Conservation (phyloP, 37 sponge, comb jelly and placozoan species). For the Agelas oroides region DNA sequence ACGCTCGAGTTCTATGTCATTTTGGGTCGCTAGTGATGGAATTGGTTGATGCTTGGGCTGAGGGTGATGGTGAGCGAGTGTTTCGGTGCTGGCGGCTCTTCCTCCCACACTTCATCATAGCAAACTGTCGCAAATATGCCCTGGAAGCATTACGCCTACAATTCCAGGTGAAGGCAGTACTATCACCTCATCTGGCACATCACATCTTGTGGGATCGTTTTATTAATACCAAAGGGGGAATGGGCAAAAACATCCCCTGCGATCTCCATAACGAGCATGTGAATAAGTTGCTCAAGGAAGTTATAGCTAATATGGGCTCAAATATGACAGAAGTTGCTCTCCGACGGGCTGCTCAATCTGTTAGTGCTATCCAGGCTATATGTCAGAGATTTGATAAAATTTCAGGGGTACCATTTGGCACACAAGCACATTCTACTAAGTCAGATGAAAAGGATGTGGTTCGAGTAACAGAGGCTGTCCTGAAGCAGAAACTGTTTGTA, state of each 20-base stretch:
- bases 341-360: slow-evolving; percentile 36
- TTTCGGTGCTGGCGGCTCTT: slow-evolving; percentile 37
- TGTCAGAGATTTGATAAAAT: slow-evolving; percentile 28
- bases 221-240: slow-evolving; percentile 50
- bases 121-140: slow-evolving; percentile 8
- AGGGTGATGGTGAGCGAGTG: slow-evolving; percentile 52
- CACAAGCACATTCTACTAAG: slow-evolving; percentile 11
- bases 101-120: too few relatives aligned
- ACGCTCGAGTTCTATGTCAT: slow-evolving; percentile 47
- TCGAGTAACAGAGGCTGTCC: not conserved
- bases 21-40: slow-evolving; percentile 35
- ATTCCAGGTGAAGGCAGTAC: slow-evolving; percentile 5
- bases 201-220: slow-evolving; percentile 48
- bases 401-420: not conserved
- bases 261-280: slow-evolving; percentile 53
- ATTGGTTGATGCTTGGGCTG: slow-evolving; percentile 49
- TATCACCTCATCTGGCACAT: not conserved
- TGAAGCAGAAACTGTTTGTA: not conserved
- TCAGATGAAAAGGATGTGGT: slow-evolving; percentile 3
- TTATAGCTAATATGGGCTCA: slow-evolving; percentile 42
- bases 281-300: slow-evolving; percentile 50
- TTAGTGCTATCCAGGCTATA: slow-evolving; percentile 11
- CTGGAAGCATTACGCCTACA: slow-evolving; percentile 28
- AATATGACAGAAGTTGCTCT: slow-evolving; percentile 27
- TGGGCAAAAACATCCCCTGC: slow-evolving; percentile 45